Percentiles rank a stretch among this genome's conserved stretches.
phyloP scores from a whole-genome alignment of 2,797 vertebrate species.

The Myotis planiceps region DNA sequence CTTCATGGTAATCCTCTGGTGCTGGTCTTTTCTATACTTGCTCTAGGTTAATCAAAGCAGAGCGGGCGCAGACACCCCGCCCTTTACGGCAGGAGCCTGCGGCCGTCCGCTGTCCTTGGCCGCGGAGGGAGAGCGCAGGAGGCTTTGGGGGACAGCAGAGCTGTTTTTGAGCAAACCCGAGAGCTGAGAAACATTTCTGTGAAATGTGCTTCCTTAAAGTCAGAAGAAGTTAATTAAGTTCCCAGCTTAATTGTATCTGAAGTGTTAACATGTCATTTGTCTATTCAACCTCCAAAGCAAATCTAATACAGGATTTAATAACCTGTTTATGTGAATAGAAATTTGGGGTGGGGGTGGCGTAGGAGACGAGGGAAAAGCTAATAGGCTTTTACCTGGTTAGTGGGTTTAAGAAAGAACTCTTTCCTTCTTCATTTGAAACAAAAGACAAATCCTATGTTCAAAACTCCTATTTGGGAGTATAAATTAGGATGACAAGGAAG shows the following conservation, averaged over 20 bases:
- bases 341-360: conserved; percentile 78
- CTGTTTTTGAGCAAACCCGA: conserved; percentile 72
- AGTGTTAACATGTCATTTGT: conserved; percentile 84
- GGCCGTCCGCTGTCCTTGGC: no score
- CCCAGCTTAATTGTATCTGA: conserved; percentile 82
- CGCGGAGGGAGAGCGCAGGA: neutral
- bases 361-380: conserved; percentile 78
- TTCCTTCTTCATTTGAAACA: conserved; percentile 85
- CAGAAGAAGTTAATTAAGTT: conserved; percentile 83
- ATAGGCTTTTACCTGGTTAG: conserved; percentile 83
- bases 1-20: neutral
- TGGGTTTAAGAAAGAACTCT: conserved; percentile 79
- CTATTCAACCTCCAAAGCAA: conserved; percentile 82
- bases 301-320: conserved; percentile 82
- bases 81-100: neutral
- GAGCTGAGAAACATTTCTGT: conserved; percentile 79
- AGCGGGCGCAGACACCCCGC: neutral
- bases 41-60: neutral
- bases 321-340: conserved; percentile 81
- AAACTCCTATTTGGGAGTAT: conserved; percentile 86
- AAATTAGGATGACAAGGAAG: conserved; percentile 88
- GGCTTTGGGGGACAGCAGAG: conserved; percentile 41
- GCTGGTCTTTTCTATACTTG: neutral
- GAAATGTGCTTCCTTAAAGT: conserved; percentile 81
- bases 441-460: conserved; percentile 84